Conservation (phyloP, 2,888 invertebrate species). For the Zele albiditarsus region DNA sequence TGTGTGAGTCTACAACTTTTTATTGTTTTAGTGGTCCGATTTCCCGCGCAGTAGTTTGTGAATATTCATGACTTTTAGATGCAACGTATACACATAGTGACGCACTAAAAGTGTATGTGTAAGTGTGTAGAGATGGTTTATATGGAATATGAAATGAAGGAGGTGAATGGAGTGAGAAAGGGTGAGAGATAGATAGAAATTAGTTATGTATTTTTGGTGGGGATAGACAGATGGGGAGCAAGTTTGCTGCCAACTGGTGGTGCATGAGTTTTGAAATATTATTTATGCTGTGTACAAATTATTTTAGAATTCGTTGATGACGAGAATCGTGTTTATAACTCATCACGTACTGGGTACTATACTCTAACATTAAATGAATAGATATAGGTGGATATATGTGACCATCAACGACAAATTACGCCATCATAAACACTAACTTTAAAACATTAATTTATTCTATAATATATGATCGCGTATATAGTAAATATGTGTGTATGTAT, state of each 20-base stretch:
- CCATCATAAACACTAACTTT: conserved; percentile 9
- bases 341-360: conserved; percentile 3
- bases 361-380: background rate
- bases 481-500: conserved; percentile 19
- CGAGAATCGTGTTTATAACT: conserved; percentile 7
- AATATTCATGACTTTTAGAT: conserved; percentile 51
- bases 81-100: conserved; percentile 37
- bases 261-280: conserved; percentile 45
- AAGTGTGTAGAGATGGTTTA: background rate
- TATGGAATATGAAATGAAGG: conserved; percentile 10
- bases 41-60: conserved; percentile 51
- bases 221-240: too few species aligned
- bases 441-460: conserved; percentile 25
- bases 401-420: conserved; percentile 14
- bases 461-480: conserved; percentile 15
- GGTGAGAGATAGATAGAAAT: background rate
- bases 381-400: background rate
- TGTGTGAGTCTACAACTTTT: conserved; percentile 51
- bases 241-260: conserved; percentile 27
- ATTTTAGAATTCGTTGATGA: conserved; percentile 39
- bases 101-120: conserved; percentile 5
- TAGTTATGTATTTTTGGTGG: too few species aligned
- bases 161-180: background rate
- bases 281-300: conserved; percentile 46
- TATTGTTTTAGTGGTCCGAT: conserved; percentile 59